Percentiles rank a stretch among this genome's conserved stretches.
These are phyloP conservation scores for Hydrocynus forskahlii DNA, from an alignment of 2,797 vertebrate species.

Conservation along the genomic window DNA sequence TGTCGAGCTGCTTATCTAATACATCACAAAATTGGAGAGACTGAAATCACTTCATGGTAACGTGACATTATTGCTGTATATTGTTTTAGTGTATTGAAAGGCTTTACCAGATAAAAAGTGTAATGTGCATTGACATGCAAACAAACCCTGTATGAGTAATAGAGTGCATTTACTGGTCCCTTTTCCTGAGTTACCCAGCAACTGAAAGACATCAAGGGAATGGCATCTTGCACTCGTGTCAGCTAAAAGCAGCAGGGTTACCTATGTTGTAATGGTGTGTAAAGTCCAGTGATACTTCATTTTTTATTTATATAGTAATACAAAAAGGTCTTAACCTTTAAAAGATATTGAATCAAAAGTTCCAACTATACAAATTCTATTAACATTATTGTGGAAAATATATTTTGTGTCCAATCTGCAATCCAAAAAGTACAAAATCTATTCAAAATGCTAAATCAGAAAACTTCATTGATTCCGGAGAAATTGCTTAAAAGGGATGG, in stretches of 20 bases:
- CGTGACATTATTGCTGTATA: constrained; percentile 1
- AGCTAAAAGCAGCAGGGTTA: constrained; percentile 20
- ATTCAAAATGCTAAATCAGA: too few species aligned
- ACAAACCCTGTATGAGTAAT: constrained; percentile 6
- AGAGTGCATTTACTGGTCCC: background rate
- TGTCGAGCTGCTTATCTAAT: constrained; percentile 26
- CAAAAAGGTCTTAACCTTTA: too few species aligned
- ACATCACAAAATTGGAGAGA: constrained; percentile 13
- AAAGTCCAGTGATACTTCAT: background rate
- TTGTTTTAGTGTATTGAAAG: constrained; percentile 4
- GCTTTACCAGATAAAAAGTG: background rate
- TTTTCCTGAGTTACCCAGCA: constrained; percentile 3
- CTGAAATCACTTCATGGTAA: constrained; percentile 2
- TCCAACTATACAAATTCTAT: too few species aligned
- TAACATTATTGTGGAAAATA: too few species aligned
- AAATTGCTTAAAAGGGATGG: too few species aligned
- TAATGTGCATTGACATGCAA: constrained; percentile 7
- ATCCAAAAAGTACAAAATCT: too few species aligned
- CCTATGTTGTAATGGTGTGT: background rate
- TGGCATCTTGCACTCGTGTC: constrained; percentile 11
- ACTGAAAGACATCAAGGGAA: constrained; percentile 20
- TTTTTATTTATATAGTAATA: background rate
- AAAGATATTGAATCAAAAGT: background rate
- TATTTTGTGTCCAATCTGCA: too few species aligned
- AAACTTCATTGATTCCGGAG: too few species aligned